Evolutionary conservation across 2,888 invertebrate species (phyloP), one percentile per base, ranked within the genome.

Genomic region (Andricus curvator): DNA sequence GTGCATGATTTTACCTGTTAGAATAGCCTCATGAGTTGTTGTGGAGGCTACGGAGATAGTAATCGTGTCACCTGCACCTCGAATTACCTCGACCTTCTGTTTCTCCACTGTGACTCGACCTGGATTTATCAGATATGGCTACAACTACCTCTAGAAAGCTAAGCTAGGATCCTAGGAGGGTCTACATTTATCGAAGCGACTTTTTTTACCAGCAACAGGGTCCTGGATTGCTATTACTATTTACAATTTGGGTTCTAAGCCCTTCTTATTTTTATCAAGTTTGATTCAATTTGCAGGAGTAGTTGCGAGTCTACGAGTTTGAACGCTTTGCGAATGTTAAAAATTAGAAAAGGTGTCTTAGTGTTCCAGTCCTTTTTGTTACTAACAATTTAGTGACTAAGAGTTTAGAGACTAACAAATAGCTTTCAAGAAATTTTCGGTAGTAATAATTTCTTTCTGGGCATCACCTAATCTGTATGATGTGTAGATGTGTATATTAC

Each of bases 11-110:
- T 94, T 94, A 95, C 95, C 95, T 95, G 95, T 93, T 84, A 95
- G 93, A 85, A 94, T 94, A 84, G 95, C 94, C 92, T 95, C 95
- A 88, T 95, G 95, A 84, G 94, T 94, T 86, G 93, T 94, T 86
- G 94, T 94, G 86, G 95, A 95, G 93, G 95, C 95, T 89, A 95
- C 94, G 62, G 93, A 93, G 85, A 93, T 93, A 22, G 93, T 93
- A 81, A 93, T 91, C 44, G 91, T 92, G 85, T 93, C 93, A 70
- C 92, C 93, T 70, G 91, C 90, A 78, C 88, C 89, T 81, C 91
- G 92, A 83, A 91, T 87, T 84, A 92, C 88, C 87, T 92, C 90
- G 82, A 91, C 87, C 86, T 88, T 92, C 87, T 88, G 90, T 89
- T 89, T 91, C 88, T 91, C 90, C 90, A 88, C 84, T 86, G 84